A percentile compares a stretch with the other conserved stretches of the same genome.
phyloP scores from a whole-genome alignment of 1,140 invertebrate genomes.

The Dendroctonus ponderosae region DNA sequence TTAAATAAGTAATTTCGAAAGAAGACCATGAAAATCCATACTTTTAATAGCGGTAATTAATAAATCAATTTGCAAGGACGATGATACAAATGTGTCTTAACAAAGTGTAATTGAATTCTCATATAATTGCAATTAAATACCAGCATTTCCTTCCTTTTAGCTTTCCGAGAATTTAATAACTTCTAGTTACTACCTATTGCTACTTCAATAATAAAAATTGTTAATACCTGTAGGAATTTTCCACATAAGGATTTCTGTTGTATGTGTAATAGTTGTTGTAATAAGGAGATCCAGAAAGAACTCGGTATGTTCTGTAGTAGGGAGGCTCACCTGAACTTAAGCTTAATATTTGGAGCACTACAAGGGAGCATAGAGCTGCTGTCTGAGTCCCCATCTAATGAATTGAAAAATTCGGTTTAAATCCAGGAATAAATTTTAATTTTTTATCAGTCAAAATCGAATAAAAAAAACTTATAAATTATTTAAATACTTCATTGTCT shows the following conservation, averaged over 20 bases:
- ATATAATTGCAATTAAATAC: no score
- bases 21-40: no score
- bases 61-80: no score
- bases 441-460: constrained; percentile 6
- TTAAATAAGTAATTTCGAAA: no score
- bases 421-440: no score
- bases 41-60: no score
- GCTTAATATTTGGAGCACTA: constrained; percentile 18
- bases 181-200: no score
- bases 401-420: not conserved
- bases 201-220: not conserved
- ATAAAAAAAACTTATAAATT: not conserved
- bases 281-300: constrained; percentile 25
- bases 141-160: no score
- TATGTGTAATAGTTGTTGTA: constrained; percentile 36
- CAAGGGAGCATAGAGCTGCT: constrained; percentile 25
- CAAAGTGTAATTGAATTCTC: no score
- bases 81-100: no score
- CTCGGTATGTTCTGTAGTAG: constrained; percentile 36
- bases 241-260: constrained; percentile 36
- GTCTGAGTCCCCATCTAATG: constrained; percentile 21
- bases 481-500: not conserved
- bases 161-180: no score
- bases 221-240: constrained; percentile 34
- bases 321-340: constrained; percentile 38